Evolutionary conservation across 2,113 vertebrate species (phyloP).

Genomic region (Pseudolaguvia tuberculata): DNA sequence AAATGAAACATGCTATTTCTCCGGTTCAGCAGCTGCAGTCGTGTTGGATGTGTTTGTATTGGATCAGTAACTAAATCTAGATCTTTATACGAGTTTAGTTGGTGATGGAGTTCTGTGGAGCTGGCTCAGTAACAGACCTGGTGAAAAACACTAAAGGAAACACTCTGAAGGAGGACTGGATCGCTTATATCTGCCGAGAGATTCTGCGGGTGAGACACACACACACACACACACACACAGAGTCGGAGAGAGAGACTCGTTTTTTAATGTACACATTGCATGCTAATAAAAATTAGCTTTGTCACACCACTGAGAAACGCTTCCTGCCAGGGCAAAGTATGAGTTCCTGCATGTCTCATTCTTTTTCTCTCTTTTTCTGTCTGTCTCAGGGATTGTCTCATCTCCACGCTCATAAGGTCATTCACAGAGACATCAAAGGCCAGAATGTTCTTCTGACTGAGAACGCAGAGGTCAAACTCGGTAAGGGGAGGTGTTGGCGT

Average conservation of each 20-base stretch:
- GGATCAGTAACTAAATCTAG: no score
- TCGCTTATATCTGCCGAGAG: conserved; percentile 61
- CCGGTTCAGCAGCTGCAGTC: no score
- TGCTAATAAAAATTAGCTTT: neutral
- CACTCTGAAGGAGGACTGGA: no score
- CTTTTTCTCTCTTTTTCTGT: conserved; percentile 14
- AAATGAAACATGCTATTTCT: no score
- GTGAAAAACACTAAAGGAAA: no score
- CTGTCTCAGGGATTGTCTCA: conserved; percentile 80
- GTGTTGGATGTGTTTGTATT: no score
- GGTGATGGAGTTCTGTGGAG: no score
- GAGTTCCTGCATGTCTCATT: neutral
- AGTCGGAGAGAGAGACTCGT: neutral
- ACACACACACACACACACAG: neutral
- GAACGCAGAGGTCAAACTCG: conserved; percentile 90
- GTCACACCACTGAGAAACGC: neutral
- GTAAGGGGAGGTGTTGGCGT: conserved; percentile 57
- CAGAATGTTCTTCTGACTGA: conserved; percentile 89
- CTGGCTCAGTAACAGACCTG: no score
- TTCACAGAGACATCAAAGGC: conserved; percentile 91
- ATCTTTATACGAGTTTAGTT: no score
- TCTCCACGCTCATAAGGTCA: conserved; percentile 88
- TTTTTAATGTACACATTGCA: neutral
- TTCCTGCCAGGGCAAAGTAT: neutral
- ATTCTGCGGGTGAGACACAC: conserved; percentile 76